Base-by-base conservation (phyloP, 1,140 invertebrate genomes). In the Ceratosolen solmsi region DNA sequence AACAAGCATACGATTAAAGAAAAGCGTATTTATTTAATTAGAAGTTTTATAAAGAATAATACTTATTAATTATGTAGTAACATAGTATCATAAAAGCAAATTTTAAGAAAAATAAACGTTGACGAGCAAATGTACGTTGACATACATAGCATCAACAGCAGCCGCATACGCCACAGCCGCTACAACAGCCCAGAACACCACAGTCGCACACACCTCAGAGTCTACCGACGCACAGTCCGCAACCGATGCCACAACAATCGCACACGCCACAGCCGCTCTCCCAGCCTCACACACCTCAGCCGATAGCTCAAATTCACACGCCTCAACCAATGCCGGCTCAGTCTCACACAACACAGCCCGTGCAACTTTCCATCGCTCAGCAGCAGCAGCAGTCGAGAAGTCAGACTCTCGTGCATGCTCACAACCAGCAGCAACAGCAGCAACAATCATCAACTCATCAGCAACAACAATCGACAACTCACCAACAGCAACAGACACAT, bases 241-340 rank as follows among this genome's bases (percentile, higher is more conserved):
- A 90, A 33, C 90, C 90, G 1, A 84, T 91, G 76, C 90, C 89
- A 11, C 90, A 82, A 0, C 90, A 90, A n/a, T 87, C 87, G 72
- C 93, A 93, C 49, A 92, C 93, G 22, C 87, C 93, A 86, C 89
- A 93, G 87, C 87, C 93, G 88, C 90, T 93, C 73, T 90, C 89
- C 20, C 91, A 91, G 74, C 86, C 89, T 65, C 92, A 91, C 49
- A 89, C 89, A 36, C 87, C 91, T 1, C 90, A 90, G 41, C 89
- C 91, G 22, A 88, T 89, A 77, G 88, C 88, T 73, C 89, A 89
- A 68, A 88, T 85, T 51, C 84, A 85, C 78, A 86, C 85, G 25
- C 86, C 88, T 73, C 86, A 84, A 51, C 86, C 80, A 80, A 88
- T 80, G 84, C 80, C 80, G 20, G 70, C 72, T 49, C 80, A 84